These are phyloP conservation scores for Girardinus metallicus DNA, from an alignment of 2,797 vertebrate species.

Conservation along the genomic window DNA sequence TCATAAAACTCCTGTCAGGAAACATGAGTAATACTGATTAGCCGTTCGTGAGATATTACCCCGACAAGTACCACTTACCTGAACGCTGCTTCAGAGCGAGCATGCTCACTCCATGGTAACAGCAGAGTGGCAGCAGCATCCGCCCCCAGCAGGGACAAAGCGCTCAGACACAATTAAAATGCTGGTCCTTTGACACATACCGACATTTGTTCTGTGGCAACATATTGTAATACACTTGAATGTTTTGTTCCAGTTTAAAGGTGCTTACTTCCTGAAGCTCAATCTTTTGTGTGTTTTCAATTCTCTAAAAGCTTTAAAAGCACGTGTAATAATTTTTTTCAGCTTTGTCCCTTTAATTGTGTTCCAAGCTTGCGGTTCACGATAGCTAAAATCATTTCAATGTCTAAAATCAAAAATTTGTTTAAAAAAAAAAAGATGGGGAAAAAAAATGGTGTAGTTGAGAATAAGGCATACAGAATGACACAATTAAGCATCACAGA, in stretches of 20 bases:
- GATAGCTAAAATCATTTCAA: neutral
- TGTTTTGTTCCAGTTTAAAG: neutral
- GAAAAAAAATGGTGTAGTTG: neutral
- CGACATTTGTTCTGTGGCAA: neutral
- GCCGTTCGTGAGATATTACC: conserved; percentile 6
- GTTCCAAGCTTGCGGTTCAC: neutral
- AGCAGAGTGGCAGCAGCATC: conserved; percentile 1
- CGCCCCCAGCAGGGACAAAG: conserved; percentile 9
- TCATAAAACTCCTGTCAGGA: neutral
- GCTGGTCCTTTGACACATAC: neutral
- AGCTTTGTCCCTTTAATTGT: neutral
- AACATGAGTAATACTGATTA: conserved; percentile 5
- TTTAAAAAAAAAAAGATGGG: neutral
- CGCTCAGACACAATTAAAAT: neutral
- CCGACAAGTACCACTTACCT: conserved; percentile 3
- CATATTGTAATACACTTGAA: neutral
- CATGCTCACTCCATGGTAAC: conserved; percentile 5
- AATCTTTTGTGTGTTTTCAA: neutral
- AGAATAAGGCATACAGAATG: neutral
- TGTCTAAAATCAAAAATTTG: neutral
- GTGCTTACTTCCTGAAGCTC: neutral
- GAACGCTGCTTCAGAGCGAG: neutral
- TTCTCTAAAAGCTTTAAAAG: neutral
- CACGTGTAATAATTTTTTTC: neutral
- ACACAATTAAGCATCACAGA: neutral